These are phyloP conservation scores for Etheostoma spectabile DNA, from an alignment of 2,113 vertebrate genomes.

Conservation along the genomic window DNA sequence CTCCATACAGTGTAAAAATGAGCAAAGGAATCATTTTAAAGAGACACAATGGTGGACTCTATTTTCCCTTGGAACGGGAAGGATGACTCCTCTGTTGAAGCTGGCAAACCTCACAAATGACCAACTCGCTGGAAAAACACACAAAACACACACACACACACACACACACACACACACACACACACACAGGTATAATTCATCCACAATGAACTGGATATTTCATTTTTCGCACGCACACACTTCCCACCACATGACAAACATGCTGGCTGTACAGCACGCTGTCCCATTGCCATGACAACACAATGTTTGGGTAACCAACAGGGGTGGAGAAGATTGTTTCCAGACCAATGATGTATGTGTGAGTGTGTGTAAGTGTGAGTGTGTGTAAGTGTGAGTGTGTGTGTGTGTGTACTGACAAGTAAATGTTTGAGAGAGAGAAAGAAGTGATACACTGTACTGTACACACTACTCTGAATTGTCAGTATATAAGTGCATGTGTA, in stretches of 20 bases:
- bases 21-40: constrained; percentile 24
- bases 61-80: constrained; percentile 3
- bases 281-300: constrained; percentile 58
- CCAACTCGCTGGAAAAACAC: constrained; percentile 29
- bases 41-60: background rate
- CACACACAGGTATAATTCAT: constrained; percentile 8
- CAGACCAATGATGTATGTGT: constrained; percentile 49
- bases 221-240: background rate
- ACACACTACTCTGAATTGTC: constrained; percentile 19
- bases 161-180: background rate
- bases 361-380: constrained; percentile 17
- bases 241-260: constrained; percentile 48
- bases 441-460: constrained; percentile 13
- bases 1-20: background rate
- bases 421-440: constrained; percentile 24
- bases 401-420: constrained; percentile 6
- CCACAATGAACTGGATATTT: constrained; percentile 3
- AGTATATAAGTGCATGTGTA: background rate
- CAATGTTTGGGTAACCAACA: constrained; percentile 74
- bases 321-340: constrained; percentile 76
- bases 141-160: background rate
- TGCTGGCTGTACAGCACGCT: constrained; percentile 29
- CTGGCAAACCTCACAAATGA: constrained; percentile 54
- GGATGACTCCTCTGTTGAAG: constrained; percentile 50
- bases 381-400: constrained; percentile 23